These are phyloP conservation scores for Cydia amplana DNA, from an alignment of 1,140 invertebrate species.

Conservation along the genomic window DNA sequence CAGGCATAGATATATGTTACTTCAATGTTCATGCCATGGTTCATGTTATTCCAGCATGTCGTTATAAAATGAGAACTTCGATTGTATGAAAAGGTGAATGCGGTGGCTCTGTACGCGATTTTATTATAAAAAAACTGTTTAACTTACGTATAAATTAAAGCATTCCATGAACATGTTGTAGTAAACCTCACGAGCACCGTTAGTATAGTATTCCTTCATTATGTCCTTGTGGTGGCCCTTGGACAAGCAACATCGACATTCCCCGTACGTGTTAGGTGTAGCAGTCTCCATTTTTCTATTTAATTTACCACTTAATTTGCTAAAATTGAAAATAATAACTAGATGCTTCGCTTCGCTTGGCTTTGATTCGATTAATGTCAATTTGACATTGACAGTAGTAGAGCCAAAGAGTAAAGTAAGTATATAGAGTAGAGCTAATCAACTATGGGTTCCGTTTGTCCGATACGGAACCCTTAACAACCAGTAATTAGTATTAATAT, in stretches of 20 bases:
- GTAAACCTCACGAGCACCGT: slow-evolving; percentile 58
- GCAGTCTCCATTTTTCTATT: slow-evolving; percentile 45
- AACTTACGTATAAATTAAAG: slow-evolving; percentile 66
- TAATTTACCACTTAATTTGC: slow-evolving; percentile 22
- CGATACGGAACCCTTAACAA: too few species aligned
- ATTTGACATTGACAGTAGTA: background rate
- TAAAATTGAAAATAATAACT: too few species aligned
- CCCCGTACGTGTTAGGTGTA: slow-evolving; percentile 47
- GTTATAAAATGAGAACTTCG: too few species aligned
- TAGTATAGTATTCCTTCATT: slow-evolving; percentile 56
- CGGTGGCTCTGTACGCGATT: too few species aligned
- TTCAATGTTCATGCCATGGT: too few species aligned
- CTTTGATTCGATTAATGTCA: background rate
- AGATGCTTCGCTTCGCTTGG: background rate
- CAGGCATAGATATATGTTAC: too few species aligned
- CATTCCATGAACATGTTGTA: slow-evolving; percentile 62
- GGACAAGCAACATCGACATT: slow-evolving; percentile 59
- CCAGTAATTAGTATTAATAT: too few species aligned
- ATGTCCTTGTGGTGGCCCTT: slow-evolving; percentile 60
- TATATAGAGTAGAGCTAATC: too few species aligned
- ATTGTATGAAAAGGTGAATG: too few species aligned
- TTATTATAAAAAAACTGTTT: slow-evolving; percentile 13
- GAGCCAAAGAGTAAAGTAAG: too few species aligned
- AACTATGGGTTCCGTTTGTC: too few species aligned
- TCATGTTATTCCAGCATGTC: too few species aligned